Percentiles rank a stretch among this genome's conserved stretches.
phyloP scores from a whole-genome alignment of 2,113 vertebrate species.

The Acinonyx jubatus region DNA sequence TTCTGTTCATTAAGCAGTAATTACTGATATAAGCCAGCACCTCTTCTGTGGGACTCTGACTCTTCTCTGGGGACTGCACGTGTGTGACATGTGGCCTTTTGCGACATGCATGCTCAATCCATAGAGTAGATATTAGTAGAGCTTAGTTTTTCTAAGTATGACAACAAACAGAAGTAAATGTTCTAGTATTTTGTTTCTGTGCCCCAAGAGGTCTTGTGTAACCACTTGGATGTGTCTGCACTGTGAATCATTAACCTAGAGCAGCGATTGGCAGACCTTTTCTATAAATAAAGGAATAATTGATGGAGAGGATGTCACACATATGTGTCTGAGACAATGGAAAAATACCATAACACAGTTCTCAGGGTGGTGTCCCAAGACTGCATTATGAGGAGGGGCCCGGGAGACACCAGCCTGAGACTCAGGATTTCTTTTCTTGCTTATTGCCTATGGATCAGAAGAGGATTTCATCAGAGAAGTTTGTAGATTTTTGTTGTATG shows the following conservation, averaged over 20 bases:
- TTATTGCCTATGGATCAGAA: background rate
- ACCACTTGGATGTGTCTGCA: background rate
- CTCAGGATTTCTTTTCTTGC: background rate
- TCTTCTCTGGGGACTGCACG: background rate
- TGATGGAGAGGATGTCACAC: background rate
- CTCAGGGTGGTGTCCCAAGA: background rate
- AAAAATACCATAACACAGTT: too few relatives aligned
- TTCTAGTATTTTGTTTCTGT: background rate
- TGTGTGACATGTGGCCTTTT: background rate
- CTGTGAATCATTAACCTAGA: background rate
- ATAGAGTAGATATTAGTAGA: background rate
- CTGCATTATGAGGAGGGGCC: background rate
- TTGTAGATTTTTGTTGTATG: background rate
- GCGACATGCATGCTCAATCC: background rate
- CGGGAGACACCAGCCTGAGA: background rate
- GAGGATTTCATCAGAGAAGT: background rate
- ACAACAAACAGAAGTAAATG: background rate
- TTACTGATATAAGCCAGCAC: background rate
- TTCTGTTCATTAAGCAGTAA: background rate
- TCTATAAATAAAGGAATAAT: background rate
- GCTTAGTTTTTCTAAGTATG: background rate
- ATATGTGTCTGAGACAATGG: rapidly evolving
- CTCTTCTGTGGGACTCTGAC: background rate
- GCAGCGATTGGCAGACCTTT: background rate
- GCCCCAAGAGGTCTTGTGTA: background rate